Evolutionary conservation across 1,140 invertebrate species (phyloP), one percentile per base, ranked within the genome.

Genomic region (Antheraea pernyi): DNA sequence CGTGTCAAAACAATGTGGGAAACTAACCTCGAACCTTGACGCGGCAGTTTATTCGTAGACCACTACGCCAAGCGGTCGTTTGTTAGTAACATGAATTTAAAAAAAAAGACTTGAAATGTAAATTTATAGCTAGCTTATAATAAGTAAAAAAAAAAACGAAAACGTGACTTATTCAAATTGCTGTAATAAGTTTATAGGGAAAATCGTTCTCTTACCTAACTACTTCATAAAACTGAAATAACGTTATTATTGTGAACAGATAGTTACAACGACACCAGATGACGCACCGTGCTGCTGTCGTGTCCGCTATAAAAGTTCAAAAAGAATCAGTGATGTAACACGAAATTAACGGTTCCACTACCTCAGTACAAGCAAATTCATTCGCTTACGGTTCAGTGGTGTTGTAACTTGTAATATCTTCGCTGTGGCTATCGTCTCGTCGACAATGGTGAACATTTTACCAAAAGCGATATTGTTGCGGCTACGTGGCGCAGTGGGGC

Each of bases 401-500:
- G 67, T 77, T 42, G 11, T 53, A 53, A 53, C 46, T 53, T 53
- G 46, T 53, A 53, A 53, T 53, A 53, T 53, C 46, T 53, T 53
- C 46, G 16, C 46, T 53, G 46, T 53, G 19, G 36, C 30, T 19
- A 64, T n/a, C 46, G 64, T 37, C 68, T 81, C 79, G 46, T 53
- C 46, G 46, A 53, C 11, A 13, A 53, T 53, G 46, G 46, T 53
- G 46, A 53, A 53, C 16, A 53, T 53, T 53, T 6, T 8, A 9
- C 46, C 11, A 53, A 81, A 82, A 79, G 73, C 70, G 78, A 74
- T 76, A 80, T 77, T 65, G 74, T 69, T 70, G 81, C 83, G 86
- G 76, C 72, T 71, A 72, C 69, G 75, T 77, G 69, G 79, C 81
- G 77, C 81, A 69, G 79, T 71, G 82, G 74, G 84, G 83, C 84